Percentiles rank a stretch among this genome's conserved stretches.
Conservation (phyloP, 2,888 invertebrate species). For the Aproaerema taeniolella region DNA sequence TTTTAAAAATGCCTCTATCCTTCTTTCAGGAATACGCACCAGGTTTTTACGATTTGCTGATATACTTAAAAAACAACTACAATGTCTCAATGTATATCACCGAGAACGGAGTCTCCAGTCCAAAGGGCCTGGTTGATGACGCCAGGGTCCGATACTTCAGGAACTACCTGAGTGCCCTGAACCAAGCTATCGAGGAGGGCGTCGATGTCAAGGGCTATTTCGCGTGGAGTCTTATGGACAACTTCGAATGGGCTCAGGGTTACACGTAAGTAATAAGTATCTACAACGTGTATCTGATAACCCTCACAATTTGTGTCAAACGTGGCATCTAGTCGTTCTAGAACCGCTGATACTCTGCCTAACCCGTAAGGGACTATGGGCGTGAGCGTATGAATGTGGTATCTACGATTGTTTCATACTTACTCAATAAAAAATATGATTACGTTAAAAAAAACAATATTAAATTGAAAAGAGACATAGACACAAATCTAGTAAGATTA, state of each 20-base stretch:
- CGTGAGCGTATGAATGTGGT: too few relatives aligned
- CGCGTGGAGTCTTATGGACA: slow-evolving; percentile 77
- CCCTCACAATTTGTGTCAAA: too few relatives aligned
- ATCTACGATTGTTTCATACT: too few relatives aligned
- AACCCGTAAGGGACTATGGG: too few relatives aligned
- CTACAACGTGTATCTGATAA: too few relatives aligned
- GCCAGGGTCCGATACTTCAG: slow-evolving; percentile 39
- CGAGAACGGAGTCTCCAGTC: slow-evolving; percentile 68
- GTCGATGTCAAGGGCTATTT: slow-evolving; percentile 63
- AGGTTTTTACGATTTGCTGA: slow-evolving; percentile 22
- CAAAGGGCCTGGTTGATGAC: slow-evolving; percentile 43
- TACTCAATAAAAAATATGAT: too few relatives aligned
- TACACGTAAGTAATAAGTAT: slow-evolving; percentile 8
- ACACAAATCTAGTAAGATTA: too few relatives aligned
- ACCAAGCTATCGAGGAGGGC: slow-evolving; percentile 44
- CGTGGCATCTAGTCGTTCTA: too few relatives aligned
- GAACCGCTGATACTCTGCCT: too few relatives aligned
- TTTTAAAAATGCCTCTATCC: too few relatives aligned
- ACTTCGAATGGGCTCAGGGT: slow-evolving; percentile 68
- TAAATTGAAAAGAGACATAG: too few relatives aligned
- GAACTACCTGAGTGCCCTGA: slow-evolving; percentile 40
- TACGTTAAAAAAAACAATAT: too few relatives aligned
- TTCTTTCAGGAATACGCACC: slow-evolving; percentile 23
- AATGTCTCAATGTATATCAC: slow-evolving; percentile 39
- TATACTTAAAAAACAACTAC: slow-evolving; percentile 20